phyloP scores from a whole-genome alignment of 1,140 invertebrate species.

The Branchinecta lynchi region DNA sequence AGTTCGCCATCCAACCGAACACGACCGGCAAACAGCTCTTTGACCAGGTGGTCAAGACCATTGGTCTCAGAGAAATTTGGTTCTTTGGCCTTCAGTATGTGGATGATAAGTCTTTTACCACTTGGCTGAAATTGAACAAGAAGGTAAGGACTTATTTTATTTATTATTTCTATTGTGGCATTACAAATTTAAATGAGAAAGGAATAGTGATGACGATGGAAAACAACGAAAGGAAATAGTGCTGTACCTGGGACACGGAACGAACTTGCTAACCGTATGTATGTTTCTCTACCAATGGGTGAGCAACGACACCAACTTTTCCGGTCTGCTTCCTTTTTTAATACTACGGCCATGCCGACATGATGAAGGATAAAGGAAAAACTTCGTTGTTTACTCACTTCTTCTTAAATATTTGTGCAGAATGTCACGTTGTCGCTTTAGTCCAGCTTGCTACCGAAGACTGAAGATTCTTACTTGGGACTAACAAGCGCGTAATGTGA shows the following conservation, averaged over 20 bases:
- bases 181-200: conserved; percentile 17
- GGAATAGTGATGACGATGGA: not conserved
- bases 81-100: conserved; percentile 99
- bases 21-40: conserved; percentile 99
- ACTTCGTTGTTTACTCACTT: no score
- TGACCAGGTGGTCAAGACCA: conserved; percentile 99
- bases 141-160: conserved; percentile 57
- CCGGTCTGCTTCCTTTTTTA: no score
- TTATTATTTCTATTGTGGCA: no score
- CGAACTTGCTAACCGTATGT: not conserved
- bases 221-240: not conserved
- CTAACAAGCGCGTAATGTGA: no score
- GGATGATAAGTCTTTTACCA: conserved; percentile 90
- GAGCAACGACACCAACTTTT: no score
- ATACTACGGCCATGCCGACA: no score
- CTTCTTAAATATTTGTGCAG: no score
- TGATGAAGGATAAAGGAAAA: no score
- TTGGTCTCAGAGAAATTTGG: conserved; percentile 97
- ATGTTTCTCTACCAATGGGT: no score
- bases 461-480: no score
- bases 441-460: no score
- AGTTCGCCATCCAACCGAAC: conserved; percentile 98
- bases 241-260: not conserved
- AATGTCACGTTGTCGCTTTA: no score
- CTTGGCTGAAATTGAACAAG: conserved; percentile 99